phyloP scores from a whole-genome alignment of 2,113 vertebrate species.

The Caracal caracal region DNA sequence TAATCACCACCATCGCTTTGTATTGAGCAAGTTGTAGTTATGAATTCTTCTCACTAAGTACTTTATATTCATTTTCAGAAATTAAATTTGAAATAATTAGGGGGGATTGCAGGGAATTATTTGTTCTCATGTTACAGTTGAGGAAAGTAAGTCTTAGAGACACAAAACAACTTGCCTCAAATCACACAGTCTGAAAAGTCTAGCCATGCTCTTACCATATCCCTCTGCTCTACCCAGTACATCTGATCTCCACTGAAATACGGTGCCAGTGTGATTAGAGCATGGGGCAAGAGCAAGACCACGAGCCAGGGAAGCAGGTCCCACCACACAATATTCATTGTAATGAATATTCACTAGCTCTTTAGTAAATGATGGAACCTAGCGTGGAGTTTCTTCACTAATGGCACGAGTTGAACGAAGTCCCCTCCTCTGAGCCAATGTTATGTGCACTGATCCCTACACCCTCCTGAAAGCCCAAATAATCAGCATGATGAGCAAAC shows the following conservation, averaged over 20 bases:
- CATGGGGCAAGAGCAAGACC: neutral
- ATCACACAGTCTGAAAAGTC: neutral
- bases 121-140: neutral
- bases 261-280: neutral
- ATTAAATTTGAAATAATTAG: neutral
- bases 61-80: neutral
- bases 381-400: neutral
- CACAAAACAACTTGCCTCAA: neutral
- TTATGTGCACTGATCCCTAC: accelerated
- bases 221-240: neutral
- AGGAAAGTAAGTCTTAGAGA: neutral
- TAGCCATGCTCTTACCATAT: neutral
- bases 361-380: neutral
- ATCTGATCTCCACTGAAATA: neutral
- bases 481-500: too few species aligned
- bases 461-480: neutral
- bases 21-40: neutral
- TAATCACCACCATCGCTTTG: neutral
- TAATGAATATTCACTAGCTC: neutral
- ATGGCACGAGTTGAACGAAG: neutral
- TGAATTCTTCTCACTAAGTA: neutral
- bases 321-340: neutral
- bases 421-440: neutral
- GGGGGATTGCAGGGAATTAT: neutral
- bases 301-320: neutral